phyloP scores from a whole-genome alignment of 35 echinoderm and acorn worm species.

The Diadema setosum region DNA sequence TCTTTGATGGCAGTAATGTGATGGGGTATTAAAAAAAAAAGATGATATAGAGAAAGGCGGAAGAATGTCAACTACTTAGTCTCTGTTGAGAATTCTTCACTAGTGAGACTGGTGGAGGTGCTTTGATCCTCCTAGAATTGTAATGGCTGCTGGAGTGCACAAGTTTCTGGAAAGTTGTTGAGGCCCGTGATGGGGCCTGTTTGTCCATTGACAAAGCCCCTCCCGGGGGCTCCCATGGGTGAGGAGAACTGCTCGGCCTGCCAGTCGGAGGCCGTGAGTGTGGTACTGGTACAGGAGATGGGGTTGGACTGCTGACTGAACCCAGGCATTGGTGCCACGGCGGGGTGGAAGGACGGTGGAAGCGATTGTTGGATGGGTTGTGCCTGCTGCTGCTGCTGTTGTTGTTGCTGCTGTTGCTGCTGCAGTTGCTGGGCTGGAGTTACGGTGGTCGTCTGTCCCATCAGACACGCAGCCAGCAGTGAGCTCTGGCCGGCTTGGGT shows the following conservation, averaged over 20 bases:
- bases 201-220: not conserved
- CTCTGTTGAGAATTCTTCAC: too few relatives aligned
- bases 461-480: not conserved
- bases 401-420: slow-evolving; percentile 19
- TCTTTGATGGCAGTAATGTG: too few relatives aligned
- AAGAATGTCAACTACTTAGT: too few relatives aligned
- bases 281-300: not conserved
- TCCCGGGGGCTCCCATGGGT: not conserved
- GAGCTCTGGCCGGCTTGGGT: not conserved
- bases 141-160: not conserved
- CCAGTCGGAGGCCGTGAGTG: not conserved
- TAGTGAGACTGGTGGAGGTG: too few relatives aligned
- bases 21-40: too few relatives aligned
- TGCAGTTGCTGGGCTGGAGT: too few relatives aligned
- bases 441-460: not conserved
- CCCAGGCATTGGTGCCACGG: too few relatives aligned
- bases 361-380: slow-evolving; percentile 41
- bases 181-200: not conserved
- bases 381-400: not conserved
- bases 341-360: not conserved
- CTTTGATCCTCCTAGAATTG: not conserved
- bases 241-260: not conserved
- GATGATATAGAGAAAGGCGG: too few relatives aligned
- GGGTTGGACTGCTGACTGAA: not conserved
- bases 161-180: slow-evolving; percentile 10